Base-by-base conservation (phyloP, 2,797 vertebrate species). In the Pempheris klunzingeri region DNA sequence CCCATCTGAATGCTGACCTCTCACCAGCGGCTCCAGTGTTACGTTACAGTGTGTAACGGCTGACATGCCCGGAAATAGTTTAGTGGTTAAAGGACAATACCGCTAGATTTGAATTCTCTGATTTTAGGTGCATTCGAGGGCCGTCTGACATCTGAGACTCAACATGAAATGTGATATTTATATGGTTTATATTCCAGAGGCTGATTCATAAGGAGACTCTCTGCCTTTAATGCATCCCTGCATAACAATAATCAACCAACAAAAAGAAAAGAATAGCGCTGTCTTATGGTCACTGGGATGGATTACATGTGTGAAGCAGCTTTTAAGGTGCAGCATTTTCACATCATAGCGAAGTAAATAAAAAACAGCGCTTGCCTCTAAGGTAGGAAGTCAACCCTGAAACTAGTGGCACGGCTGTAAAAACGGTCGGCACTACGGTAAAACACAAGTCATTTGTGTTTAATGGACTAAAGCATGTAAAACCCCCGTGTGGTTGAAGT, bases 11-110 rank as follows among this genome's bases (percentile, higher is more conserved):
- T 28, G 55, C 24, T 62, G 70, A 63, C 54, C 22, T 55, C 68
- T 72, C 60, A 72, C 15, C 24, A 41, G 60, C 10, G 61, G 57
- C 58, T 74, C 34, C 24, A 24, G 26, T 52, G n/a, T 52, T 58
- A 12, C 24, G n/a, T n/a, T n/a, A n/a, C n/a, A 47, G 6, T 32
- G 30, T 32, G 30, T 32, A 46, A 74, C 0, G 14, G 38, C 53
- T 53, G 20, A 62, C 24, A 63, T 66, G 39, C 36, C 43, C 26
- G 36, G n/a, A 66, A 22, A 68, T 41, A 30, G 49, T 58, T 39
- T 20, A 39, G 26, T 15, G 34, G 70, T 65, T 44, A 34, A 8
- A 44, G 30, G 62, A 71, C 30, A 62, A 38, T 43, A 50, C 8
- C 41, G 30, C 34, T 36, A 52, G 55, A 58, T 77, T 30, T 39